These are phyloP conservation scores for Ciconia maguari DNA, from an alignment of 2,113 vertebrate genomes.

Conservation along the genomic window DNA sequence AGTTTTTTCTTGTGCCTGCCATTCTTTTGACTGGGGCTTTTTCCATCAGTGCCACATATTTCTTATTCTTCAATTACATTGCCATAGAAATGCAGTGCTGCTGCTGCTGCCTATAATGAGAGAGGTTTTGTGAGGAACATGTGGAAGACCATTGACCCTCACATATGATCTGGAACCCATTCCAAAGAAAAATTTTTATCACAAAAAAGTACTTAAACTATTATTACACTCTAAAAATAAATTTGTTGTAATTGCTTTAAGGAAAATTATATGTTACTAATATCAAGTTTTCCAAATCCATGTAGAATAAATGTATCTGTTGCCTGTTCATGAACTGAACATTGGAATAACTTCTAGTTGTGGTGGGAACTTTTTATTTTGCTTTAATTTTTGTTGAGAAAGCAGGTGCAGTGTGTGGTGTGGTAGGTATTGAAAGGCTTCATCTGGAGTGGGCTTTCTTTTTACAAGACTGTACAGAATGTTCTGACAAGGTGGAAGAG, in stretches of 20 bases:
- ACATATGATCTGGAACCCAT: not conserved
- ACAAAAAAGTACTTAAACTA: not conserved
- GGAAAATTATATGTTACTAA: not conserved
- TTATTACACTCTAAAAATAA: not conserved
- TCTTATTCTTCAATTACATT: not conserved
- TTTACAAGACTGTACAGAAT: not conserved
- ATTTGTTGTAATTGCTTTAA: not conserved
- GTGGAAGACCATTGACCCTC: not conserved
- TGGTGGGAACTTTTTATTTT: not conserved
- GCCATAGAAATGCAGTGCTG: not conserved
- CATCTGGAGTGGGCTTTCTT: not conserved
- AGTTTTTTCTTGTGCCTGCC: not conserved
- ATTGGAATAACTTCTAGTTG: not conserved
- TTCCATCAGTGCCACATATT: not conserved
- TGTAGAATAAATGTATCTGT: not conserved
- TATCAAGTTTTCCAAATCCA: accelerated
- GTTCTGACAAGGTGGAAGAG: not conserved
- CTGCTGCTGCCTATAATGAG: not conserved
- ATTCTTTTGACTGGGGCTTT: not conserved
- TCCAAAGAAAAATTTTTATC: not conserved
- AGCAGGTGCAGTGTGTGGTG: not conserved
- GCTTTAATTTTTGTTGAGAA: not conserved
- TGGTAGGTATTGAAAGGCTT: not conserved
- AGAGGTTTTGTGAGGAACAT: not conserved
- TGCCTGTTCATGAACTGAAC: not conserved